Conservation (phyloP, 2,888 invertebrate genomes). For the Monochamus alternatus region DNA sequence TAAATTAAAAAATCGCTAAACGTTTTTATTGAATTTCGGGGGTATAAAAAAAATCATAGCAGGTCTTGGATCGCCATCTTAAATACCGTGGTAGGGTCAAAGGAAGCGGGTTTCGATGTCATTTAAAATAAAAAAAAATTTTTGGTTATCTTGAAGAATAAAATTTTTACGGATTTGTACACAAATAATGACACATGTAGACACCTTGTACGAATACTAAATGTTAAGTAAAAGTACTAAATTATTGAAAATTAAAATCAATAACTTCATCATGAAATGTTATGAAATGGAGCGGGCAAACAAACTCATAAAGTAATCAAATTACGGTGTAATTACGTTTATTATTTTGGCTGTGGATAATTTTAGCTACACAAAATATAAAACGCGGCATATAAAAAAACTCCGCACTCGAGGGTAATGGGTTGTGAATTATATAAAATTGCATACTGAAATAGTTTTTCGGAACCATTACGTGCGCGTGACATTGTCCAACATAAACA, state of each 20-base stretch:
- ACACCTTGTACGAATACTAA: not conserved
- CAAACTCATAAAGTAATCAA: not conserved
- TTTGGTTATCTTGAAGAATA: no score
- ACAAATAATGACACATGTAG: not conserved
- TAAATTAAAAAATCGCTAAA: no score
- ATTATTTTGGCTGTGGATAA: not conserved
- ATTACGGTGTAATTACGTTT: not conserved
- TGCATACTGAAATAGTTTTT: constrained; percentile 29
- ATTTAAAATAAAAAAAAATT: no score
- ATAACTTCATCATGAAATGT: not conserved
- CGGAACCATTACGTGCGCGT: constrained; percentile 19
- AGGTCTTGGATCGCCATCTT: no score
- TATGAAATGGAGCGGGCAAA: not conserved
- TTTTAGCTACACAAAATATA: not conserved
- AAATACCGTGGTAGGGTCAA: no score
- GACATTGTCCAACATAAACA: constrained; percentile 33
- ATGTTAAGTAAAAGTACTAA: no score
- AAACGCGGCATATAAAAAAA: not conserved
- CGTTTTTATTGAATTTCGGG: no score
- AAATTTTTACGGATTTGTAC: no score
- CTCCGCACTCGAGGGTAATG: constrained; percentile 31
- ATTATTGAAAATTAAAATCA: not conserved
- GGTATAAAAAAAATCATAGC: no score
- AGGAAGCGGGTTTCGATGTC: no score
- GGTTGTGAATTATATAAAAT: constrained; percentile 37